These are phyloP conservation scores for Pteronura brasiliensis DNA, from an alignment of 2,113 vertebrate genomes.

Conservation along the genomic window DNA sequence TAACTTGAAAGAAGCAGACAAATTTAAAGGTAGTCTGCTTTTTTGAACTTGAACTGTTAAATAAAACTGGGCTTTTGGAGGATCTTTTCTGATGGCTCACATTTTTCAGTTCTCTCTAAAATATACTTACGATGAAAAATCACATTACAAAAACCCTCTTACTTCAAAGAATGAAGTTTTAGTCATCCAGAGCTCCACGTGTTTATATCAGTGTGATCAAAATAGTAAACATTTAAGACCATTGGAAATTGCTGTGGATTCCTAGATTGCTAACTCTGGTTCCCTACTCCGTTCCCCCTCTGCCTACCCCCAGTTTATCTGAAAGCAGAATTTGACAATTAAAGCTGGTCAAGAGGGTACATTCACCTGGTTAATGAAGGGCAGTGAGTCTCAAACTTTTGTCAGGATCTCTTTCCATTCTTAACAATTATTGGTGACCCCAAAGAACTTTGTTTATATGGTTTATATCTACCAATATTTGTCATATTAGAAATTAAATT, in stretches of 20 bases:
- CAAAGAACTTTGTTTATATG: neutral
- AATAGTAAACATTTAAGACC: constrained; percentile 10
- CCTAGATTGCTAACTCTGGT: neutral
- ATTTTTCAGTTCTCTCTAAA: constrained; percentile 42
- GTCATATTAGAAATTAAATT: neutral
- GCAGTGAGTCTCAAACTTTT: neutral
- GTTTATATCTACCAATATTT: neutral
- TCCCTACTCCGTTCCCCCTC: neutral
- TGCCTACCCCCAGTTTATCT: neutral
- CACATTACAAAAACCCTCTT: constrained; percentile 51
- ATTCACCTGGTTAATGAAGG: neutral
- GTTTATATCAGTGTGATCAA: neutral
- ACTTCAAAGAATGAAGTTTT: constrained; percentile 65
- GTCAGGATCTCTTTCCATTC: neutral
- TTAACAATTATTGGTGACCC: neutral
- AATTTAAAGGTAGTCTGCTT: neutral
- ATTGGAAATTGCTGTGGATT: neutral
- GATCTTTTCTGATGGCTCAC: constrained; percentile 53
- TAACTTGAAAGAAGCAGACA: constrained; percentile 44
- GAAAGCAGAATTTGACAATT: neutral
- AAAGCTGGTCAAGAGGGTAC: neutral
- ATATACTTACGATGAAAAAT: constrained; percentile 43
- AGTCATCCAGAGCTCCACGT: constrained; percentile 11
- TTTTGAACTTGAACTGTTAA: constrained; percentile 69
- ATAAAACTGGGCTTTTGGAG: constrained; percentile 64